Evolutionary conservation across 2,113 vertebrate genomes (phyloP), one percentile per base, ranked within the genome.

Genomic region (Phocoena sinus): DNA sequence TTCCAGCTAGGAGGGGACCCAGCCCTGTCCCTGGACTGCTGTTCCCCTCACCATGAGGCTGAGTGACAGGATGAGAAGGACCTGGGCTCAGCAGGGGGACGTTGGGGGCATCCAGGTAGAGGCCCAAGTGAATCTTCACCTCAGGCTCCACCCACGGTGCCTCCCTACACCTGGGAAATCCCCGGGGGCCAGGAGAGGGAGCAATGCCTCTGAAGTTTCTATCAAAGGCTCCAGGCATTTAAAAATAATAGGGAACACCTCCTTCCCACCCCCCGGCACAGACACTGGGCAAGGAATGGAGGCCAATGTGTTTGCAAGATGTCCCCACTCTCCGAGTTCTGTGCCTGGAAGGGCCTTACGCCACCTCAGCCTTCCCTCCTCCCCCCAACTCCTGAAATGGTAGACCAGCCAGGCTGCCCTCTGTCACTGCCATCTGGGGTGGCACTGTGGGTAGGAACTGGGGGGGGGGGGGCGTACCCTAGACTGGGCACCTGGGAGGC

Each of bases 171-270:
- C 62, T 3, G 23, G 79, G 28, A 81, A 33, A 25, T 3, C 76
- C 50, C 94, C 12, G 0, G 2, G 95, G 73, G 53, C 23, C 26
- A 25, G 23, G 47, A 33, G 33, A 20, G 12, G 44, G 7, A 26
- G 36, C 26, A 0, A 25, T 82, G 96, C 87, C 96, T 98, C 95
- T 97, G 97, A 97, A 97, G 97, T 97, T 93, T 92, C 96, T 98
- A 96, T 98, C 97, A 98, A 97, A 98, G 97, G 87, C 97, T 97
- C 81, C 63, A 80, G 95, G 83, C 94, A 73, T 97, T 97, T 97
- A 97, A 97, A 98, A 97, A 96, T 97, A 97, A 97, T 95, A 67
- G 89, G 87, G 67, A 89, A 79, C 96, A 92, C 95, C 95, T 92
- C 94, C 71, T 38, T 85, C 83, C 82, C n/a, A 56, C 33, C 62